Evolutionary conservation across 2,113 vertebrate genomes (phyloP).

Genomic region (Bubalus kerabau): DNA sequence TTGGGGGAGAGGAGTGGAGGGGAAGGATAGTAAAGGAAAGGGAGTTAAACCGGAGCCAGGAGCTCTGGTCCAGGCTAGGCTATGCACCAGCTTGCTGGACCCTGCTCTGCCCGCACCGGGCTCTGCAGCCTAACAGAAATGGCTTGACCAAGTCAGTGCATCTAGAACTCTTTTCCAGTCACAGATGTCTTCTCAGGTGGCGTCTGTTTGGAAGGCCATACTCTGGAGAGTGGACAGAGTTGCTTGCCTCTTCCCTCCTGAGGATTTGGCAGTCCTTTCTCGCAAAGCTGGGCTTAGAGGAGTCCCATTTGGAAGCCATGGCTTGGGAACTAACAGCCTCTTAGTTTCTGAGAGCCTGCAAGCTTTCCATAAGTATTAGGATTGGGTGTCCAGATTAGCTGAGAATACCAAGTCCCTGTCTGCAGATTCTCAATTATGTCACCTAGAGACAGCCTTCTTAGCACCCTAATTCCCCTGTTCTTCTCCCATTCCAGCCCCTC

Average conservation of each 20-base stretch:
- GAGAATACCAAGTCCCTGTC: not conserved
- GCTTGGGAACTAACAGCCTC: not conserved
- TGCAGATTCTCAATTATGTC: not conserved
- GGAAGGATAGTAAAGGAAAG: not conserved
- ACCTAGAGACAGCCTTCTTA: not conserved
- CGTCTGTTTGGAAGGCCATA: not conserved
- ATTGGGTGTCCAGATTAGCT: not conserved
- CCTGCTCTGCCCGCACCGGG: fast-evolving
- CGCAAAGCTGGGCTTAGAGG: not conserved
- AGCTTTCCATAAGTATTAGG: not conserved
- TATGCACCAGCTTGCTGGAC: not conserved
- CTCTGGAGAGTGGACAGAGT: not conserved
- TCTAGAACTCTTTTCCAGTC: not conserved
- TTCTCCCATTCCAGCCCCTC: not conserved
- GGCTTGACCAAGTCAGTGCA: not conserved
- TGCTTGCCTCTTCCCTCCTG: not conserved
- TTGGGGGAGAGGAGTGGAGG: not conserved
- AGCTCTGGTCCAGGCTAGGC: not conserved
- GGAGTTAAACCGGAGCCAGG: not conserved
- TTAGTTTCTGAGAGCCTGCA: not conserved
- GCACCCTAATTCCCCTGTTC: not conserved
- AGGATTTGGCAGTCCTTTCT: not conserved
- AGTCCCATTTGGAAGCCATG: not conserved
- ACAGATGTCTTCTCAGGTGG: not conserved
- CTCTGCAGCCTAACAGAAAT: not conserved